Conservation (phyloP, 2,797 vertebrate species). For the Geotrypetes seraphini region DNA sequence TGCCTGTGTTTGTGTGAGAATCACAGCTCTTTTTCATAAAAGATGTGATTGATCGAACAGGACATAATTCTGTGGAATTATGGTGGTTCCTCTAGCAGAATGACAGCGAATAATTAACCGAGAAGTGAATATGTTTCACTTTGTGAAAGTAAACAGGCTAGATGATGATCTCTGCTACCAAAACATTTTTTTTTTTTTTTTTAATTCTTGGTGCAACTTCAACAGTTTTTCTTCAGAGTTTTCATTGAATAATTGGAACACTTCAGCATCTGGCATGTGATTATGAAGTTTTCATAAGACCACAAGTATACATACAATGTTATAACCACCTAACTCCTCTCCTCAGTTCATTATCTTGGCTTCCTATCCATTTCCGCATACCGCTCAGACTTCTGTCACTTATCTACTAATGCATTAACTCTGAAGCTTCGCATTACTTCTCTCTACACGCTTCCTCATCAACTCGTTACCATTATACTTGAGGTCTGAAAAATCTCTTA, state of each 20-base stretch:
- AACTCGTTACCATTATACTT: too few species aligned
- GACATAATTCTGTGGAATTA: conserved; percentile 12
- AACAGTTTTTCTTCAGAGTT: conserved; percentile 35
- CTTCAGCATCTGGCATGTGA: conserved; percentile 36
- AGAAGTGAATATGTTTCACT: conserved; percentile 29
- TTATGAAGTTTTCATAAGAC: conserved; percentile 28
- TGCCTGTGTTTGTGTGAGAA: neutral
- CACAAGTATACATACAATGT: too few species aligned
- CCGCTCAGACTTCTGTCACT: too few species aligned
- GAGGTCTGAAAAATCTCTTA: too few species aligned
- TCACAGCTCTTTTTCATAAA: conserved; percentile 3
- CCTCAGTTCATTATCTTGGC: too few species aligned
- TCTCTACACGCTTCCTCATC: too few species aligned
- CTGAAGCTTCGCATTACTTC: too few species aligned
- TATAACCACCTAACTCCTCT: too few species aligned
- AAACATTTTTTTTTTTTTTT: conserved; percentile 33
- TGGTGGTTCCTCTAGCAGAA: conserved; percentile 1
- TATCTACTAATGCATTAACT: too few species aligned
- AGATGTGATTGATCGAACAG: neutral
- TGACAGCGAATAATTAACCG: conserved; percentile 17
- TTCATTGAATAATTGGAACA: conserved; percentile 23
- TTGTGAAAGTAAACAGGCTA: conserved; percentile 6
- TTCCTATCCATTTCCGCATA: too few species aligned
- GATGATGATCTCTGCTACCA: conserved; percentile 14
- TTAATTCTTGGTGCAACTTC: conserved; percentile 16